phyloP scores from a whole-genome alignment of 1,140 invertebrate species.

The Drosophila teissieri region DNA sequence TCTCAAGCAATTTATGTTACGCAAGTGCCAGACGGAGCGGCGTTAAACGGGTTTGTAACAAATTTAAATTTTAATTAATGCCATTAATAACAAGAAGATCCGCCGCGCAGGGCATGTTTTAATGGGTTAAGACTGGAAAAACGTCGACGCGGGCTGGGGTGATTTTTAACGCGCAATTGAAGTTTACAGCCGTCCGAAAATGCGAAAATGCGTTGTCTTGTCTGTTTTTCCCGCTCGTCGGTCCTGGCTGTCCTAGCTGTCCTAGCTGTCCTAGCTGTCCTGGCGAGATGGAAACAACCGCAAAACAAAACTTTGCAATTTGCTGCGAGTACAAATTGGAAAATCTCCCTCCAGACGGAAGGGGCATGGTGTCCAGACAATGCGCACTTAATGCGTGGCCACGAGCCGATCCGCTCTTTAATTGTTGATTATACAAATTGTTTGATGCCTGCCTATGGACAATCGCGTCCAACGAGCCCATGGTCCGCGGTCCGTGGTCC shows the following conservation, averaged over 20 bases:
- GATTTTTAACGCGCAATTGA: conserved; percentile 70
- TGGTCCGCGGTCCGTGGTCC: not conserved
- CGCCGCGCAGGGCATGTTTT: conserved; percentile 26
- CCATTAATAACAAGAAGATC: conserved; percentile 58
- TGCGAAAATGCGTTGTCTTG: conserved; percentile 50
- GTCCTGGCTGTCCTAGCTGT: not conserved
- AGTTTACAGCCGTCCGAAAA: conserved; percentile 64
- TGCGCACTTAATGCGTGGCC: conserved; percentile 62
- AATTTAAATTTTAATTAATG: conserved; percentile 77
- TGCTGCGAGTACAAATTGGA: conserved; percentile 59
- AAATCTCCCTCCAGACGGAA: conserved; percentile 27
- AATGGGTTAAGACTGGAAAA: conserved; percentile 34
- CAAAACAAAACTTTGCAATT: conserved; percentile 71
- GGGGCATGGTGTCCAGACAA: conserved; percentile 38
- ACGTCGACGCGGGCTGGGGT: conserved; percentile 25
- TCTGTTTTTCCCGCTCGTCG: conserved; percentile 10
- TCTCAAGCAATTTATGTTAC: conserved; percentile 19
- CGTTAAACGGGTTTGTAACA: conserved; percentile 65
- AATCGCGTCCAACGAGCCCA: not conserved
- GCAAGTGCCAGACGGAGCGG: conserved; percentile 24
- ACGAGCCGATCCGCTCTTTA: conserved; percentile 64
- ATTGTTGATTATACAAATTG: conserved; percentile 72
- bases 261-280: not conserved
- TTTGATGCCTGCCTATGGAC: conserved; percentile 25
- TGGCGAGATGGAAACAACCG: conserved; percentile 24